phyloP scores from a whole-genome alignment of 1,140 invertebrate species.

The Ectropis grisescens region DNA sequence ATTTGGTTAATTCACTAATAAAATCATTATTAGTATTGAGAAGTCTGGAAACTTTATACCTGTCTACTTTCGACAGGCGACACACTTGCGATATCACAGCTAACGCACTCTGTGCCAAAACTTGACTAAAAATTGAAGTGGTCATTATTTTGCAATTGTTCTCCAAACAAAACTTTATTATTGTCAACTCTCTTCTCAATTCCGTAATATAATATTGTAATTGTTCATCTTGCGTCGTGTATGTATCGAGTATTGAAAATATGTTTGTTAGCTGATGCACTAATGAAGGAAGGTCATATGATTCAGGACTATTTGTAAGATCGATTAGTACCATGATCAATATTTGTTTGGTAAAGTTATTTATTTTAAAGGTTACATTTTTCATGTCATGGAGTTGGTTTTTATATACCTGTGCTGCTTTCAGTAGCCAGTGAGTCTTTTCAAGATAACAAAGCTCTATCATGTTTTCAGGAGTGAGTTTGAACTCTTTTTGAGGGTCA shows the following conservation, averaged over 20 bases:
- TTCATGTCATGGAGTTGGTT: constrained; percentile 54
- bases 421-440: constrained; percentile 60
- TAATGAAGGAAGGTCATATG: constrained; percentile 48
- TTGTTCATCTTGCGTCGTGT: constrained; percentile 46
- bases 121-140: constrained; percentile 54
- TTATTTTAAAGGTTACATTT: constrained; percentile 59
- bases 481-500: constrained; percentile 50
- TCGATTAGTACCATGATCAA: constrained; percentile 63
- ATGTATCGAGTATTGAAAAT: constrained; percentile 59
- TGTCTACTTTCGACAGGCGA: constrained; percentile 56
- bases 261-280: constrained; percentile 56
- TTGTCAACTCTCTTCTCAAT: constrained; percentile 59
- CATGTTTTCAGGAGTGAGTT: constrained; percentile 60
- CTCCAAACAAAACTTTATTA: constrained; percentile 64
- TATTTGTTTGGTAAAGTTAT: constrained; percentile 61
- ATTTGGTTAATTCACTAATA: constrained; percentile 37
- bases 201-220: constrained; percentile 62
- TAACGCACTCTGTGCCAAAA: constrained; percentile 54
- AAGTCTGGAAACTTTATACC: constrained; percentile 60
- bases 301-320: constrained; percentile 55
- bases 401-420: constrained; percentile 58
- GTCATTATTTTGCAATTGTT: constrained; percentile 63
- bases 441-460: constrained; percentile 59
- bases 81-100: constrained; percentile 66
- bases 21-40: constrained; percentile 59